Evolutionary conservation across 1,140 invertebrate species (phyloP).

Genomic region (Heliconius congener): DNA sequence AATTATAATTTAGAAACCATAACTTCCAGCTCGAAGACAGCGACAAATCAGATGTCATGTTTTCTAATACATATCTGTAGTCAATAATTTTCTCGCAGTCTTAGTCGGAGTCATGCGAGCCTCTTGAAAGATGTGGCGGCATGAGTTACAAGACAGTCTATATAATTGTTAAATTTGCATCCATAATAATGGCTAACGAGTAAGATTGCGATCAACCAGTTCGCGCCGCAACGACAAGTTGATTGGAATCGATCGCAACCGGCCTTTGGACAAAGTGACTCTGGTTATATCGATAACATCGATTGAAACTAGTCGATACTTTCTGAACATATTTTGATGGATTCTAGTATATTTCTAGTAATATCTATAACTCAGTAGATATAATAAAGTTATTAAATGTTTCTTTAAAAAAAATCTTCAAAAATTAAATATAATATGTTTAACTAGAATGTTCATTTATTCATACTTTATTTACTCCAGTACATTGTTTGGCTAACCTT

Average conservation of each 20-base stretch:
- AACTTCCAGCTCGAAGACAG: not conserved
- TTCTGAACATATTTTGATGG: not conserved
- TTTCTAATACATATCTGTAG: constrained; percentile 21
- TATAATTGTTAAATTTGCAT: constrained; percentile 71
- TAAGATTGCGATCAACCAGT: constrained; percentile 70
- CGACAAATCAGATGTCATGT: constrained; percentile 7
- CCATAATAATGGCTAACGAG: constrained; percentile 70
- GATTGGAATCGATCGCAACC: constrained; percentile 59
- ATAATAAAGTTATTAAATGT: no score
- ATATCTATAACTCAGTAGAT: no score
- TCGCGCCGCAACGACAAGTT: constrained; percentile 66
- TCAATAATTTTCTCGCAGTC: constrained; percentile 48
- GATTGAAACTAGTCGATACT: constrained; percentile 30
- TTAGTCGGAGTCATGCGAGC: constrained; percentile 52
- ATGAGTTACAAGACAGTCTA: constrained; percentile 36
- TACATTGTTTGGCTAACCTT: no score
- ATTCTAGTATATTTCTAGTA: not conserved
- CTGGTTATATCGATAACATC: constrained; percentile 38
- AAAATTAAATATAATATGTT: not conserved
- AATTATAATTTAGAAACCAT: not conserved
- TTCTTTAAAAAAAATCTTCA: no score
- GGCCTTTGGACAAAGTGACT: constrained; percentile 48
- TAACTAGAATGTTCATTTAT: not conserved
- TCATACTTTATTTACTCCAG: not conserved
- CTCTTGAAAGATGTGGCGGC: constrained; percentile 50